Percentiles rank a stretch among this genome's conserved stretches.
phyloP scores from a whole-genome alignment of 1,140 invertebrate genomes.

The Orchesella cincta region DNA sequence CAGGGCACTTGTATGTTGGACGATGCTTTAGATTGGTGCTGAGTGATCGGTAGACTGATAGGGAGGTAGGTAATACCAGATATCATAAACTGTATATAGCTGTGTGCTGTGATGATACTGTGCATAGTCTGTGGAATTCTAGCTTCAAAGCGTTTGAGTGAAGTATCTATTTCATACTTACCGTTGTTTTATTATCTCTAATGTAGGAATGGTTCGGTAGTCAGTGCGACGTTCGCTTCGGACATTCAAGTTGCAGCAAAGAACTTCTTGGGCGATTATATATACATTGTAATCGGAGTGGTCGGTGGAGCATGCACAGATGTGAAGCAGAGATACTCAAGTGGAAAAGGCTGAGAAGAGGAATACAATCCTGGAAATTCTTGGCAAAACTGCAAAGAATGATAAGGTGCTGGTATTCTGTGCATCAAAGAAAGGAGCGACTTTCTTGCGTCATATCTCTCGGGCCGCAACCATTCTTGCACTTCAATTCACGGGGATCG shows the following conservation, averaged over 20 bases:
- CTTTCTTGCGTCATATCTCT: slow-evolving; percentile 76
- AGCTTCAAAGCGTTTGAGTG: too few relatives aligned
- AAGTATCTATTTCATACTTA: too few relatives aligned
- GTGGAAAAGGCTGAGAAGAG: slow-evolving; percentile 75
- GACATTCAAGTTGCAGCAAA: slow-evolving; percentile 78
- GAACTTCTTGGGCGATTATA: slow-evolving; percentile 73
- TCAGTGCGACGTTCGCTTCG: slow-evolving; percentile 86
- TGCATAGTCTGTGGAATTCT: too few relatives aligned
- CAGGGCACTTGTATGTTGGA: too few relatives aligned
- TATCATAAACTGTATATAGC: too few relatives aligned
- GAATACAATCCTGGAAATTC: slow-evolving; percentile 68
- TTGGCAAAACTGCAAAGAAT: slow-evolving; percentile 64
- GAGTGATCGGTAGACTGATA: too few relatives aligned
- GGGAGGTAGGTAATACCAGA: too few relatives aligned
- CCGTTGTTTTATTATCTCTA: too few relatives aligned
- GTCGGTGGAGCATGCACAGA: slow-evolving; percentile 88
- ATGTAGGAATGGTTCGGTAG: too few relatives aligned
- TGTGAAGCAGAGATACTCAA: slow-evolving; percentile 81
- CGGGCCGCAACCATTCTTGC: slow-evolving; percentile 68
- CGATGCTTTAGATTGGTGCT: too few relatives aligned
- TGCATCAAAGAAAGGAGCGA: slow-evolving; percentile 86
- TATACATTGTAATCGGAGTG: slow-evolving; percentile 82
- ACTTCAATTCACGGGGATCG: slow-evolving; percentile 94
- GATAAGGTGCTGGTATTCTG: slow-evolving; percentile 82
- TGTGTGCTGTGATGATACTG: too few relatives aligned